Percentiles rank a stretch among this genome's conserved stretches.
phyloP scores from a whole-genome alignment of 1,140 invertebrate species.

The Magallana gigas region DNA sequence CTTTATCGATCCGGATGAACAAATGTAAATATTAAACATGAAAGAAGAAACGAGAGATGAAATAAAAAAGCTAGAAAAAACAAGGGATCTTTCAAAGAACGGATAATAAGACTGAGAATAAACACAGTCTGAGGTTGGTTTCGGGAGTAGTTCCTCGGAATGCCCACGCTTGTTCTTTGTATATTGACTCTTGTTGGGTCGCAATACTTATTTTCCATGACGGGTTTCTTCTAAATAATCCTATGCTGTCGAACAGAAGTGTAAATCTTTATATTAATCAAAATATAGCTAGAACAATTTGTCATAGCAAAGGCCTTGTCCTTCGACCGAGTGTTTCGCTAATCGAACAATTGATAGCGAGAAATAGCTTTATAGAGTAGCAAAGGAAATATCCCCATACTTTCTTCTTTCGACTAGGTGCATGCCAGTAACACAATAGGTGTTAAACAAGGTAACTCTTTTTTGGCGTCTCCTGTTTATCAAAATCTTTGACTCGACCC shows the following conservation, averaged over 20 bases:
- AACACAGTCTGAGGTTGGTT: background rate
- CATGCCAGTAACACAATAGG: background rate
- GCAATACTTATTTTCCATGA: constrained; percentile 12
- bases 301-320: background rate
- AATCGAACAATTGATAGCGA: constrained; percentile 21
- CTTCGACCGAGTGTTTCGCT: constrained; percentile 2
- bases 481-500: constrained; percentile 10
- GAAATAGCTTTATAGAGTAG: constrained; percentile 17
- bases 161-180: background rate
- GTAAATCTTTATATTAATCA: constrained; percentile 3
- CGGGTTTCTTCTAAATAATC: background rate
- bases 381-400: constrained; percentile 2
- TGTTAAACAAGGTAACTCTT: background rate
- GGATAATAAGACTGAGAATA: constrained; percentile 9
- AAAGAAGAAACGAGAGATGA: constrained; percentile 21
- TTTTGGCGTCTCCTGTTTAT: background rate
- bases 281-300: constrained; percentile 8
- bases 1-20: background rate
- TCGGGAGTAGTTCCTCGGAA: background rate
- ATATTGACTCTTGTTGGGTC: background rate
- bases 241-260: background rate
- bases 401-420: background rate
- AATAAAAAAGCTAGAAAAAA: background rate
- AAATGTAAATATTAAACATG: constrained; percentile 23
- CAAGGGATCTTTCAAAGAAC: background rate